Percentiles rank a stretch among this genome's conserved stretches.
phyloP scores from a whole-genome alignment of 2,113 vertebrate species.

The Amazona guildingii region DNA sequence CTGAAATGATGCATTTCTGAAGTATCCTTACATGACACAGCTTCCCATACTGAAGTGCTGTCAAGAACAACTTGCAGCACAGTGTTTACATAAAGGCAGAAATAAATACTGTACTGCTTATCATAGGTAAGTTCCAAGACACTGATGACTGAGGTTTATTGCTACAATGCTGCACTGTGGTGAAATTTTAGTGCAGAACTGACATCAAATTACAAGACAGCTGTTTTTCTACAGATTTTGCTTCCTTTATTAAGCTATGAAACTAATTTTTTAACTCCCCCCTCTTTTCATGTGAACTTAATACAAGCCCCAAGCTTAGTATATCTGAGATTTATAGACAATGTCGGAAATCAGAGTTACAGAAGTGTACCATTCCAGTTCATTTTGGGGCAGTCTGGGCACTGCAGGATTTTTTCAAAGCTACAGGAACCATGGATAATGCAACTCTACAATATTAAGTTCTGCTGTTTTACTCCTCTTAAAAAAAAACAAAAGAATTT shows the following conservation, averaged over 20 bases:
- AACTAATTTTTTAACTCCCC: not conserved
- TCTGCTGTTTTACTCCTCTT: not conserved
- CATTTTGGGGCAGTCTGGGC: not conserved
- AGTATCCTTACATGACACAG: slow-evolving; percentile 38
- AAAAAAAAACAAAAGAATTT: not conserved
- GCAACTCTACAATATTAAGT: not conserved
- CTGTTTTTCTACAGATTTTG: not conserved
- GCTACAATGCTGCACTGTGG: not conserved
- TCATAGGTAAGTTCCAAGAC: slow-evolving; percentile 23
- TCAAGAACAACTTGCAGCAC: not conserved
- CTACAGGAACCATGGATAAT: not conserved
- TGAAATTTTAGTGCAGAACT: not conserved
- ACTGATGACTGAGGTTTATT: slow-evolving; percentile 20
- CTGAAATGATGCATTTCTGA: slow-evolving; percentile 4
- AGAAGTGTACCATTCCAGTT: not conserved
- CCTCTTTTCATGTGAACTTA: not conserved
- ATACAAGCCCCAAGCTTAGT: not conserved
- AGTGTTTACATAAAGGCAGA: slow-evolving; percentile 48
- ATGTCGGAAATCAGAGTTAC: not conserved
- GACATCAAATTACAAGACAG: not conserved
- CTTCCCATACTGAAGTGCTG: not conserved
- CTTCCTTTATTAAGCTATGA: not conserved
- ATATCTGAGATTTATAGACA: not conserved
- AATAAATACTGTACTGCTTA: slow-evolving; percentile 21
- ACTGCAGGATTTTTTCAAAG: not conserved